Percentiles rank a stretch among this genome's conserved stretches.
Conservation (phyloP, 1,140 invertebrate genomes). For the Trachymyrmex cornetzi region DNA sequence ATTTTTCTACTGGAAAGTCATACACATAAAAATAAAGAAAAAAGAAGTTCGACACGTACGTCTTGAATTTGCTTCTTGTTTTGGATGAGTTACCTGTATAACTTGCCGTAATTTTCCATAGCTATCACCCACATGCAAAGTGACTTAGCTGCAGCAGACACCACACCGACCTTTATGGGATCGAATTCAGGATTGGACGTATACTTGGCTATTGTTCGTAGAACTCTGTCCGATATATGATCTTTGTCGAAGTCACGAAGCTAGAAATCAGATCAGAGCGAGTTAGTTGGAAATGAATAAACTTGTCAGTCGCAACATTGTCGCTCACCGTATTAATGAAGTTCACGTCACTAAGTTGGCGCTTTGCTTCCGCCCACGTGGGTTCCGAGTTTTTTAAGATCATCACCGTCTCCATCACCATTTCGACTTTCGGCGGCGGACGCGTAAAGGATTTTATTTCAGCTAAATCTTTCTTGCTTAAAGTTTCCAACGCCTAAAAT, state of each 20-base stretch:
- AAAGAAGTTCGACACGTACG: too few species aligned
- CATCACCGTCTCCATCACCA: constrained; percentile 96
- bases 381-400: constrained; percentile 93
- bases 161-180: constrained; percentile 93
- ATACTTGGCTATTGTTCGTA: constrained; percentile 93
- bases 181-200: constrained; percentile 94
- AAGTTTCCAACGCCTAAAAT: constrained; percentile 90
- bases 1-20: too few species aligned
- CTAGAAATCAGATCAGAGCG: constrained; percentile 81
- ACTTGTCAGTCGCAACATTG: constrained; percentile 21
- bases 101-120: constrained; percentile 95
- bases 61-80: background rate
- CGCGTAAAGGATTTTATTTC: constrained; percentile 95
- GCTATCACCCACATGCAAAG: constrained; percentile 96
- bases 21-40: too few species aligned
- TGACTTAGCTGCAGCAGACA: constrained; percentile 93
- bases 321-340: constrained; percentile 88
- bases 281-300: constrained; percentile 50
- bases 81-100: constrained; percentile 89
- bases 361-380: constrained; percentile 94
- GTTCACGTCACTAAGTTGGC: constrained; percentile 92
- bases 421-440: constrained; percentile 94
- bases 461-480: constrained; percentile 95
- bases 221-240: constrained; percentile 93
- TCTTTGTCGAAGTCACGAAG: constrained; percentile 95